Evolutionary conservation across 92 coral and sea anemone species (phyloP).

Genomic region (Nematostella vectensis): DNA sequence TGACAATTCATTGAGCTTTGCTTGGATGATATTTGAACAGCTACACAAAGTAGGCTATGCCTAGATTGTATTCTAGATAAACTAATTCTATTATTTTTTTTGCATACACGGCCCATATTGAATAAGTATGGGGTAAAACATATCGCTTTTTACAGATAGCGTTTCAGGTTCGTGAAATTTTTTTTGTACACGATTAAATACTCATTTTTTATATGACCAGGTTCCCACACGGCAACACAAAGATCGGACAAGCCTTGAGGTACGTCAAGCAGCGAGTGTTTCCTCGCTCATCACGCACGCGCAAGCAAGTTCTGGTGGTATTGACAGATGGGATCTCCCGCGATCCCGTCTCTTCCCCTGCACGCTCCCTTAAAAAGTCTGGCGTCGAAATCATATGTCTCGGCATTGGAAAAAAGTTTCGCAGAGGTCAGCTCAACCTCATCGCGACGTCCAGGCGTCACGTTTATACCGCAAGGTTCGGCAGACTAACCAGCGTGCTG

Average conservation of each 20-base stretch:
- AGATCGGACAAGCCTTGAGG: constrained; percentile 15
- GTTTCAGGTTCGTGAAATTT: too few relatives aligned
- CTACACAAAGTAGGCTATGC: too few relatives aligned
- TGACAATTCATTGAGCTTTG: too few relatives aligned
- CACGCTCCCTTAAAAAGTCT: constrained; percentile 33
- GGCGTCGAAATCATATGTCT: constrained; percentile 58
- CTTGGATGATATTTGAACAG: too few relatives aligned
- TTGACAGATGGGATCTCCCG: constrained; percentile 83
- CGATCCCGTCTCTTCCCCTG: constrained; percentile 56
- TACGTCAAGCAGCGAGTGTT: constrained; percentile 7
- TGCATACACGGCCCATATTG: too few relatives aligned
- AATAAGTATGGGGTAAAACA: too few relatives aligned
- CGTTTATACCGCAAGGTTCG: constrained; percentile 55
- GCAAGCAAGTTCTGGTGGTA: constrained; percentile 33
- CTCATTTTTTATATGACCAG: background rate
- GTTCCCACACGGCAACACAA: constrained; percentile 36
- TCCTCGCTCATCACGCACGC: constrained; percentile 7
- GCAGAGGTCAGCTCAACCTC: constrained; percentile 31
- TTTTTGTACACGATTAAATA: too few relatives aligned
- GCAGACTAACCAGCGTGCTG: constrained; percentile 42
- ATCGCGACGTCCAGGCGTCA: constrained; percentile 61
- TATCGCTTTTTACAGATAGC: too few relatives aligned
- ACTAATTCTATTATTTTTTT: too few relatives aligned
- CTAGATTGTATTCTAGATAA: too few relatives aligned
- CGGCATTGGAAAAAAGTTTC: constrained; percentile 58